phyloP scores from a whole-genome alignment of 2,888 invertebrate genomes.

The Nephrotoma appendiculata region DNA sequence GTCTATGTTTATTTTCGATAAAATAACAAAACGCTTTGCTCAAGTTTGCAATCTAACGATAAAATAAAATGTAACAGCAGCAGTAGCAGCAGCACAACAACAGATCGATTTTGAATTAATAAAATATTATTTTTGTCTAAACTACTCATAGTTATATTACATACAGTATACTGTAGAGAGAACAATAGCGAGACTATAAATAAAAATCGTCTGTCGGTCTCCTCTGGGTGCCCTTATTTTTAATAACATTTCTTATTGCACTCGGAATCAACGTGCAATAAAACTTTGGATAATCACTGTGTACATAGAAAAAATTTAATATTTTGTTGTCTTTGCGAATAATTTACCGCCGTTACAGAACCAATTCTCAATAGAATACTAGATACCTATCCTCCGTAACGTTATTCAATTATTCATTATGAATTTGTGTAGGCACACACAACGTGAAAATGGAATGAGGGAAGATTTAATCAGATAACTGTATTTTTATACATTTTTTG shows the following conservation, averaged over 20 bases:
- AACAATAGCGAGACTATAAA: not conserved
- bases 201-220: not conserved
- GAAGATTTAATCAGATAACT: not conserved
- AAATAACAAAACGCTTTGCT: not conserved
- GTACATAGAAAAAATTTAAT: not conserved
- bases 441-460: not conserved
- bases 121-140: not conserved
- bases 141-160: not conserved
- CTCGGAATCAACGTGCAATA: not conserved
- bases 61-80: not conserved
- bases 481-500: not conserved
- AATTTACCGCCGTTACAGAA: not conserved
- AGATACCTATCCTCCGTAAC: not conserved
- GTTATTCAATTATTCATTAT: not conserved
- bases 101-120: not conserved
- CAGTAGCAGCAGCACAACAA: not conserved
- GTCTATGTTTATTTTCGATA: not conserved
- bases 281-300: not conserved
- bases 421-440: not conserved
- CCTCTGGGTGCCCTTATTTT: not conserved
- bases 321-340: not conserved
- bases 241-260: not conserved
- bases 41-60: not conserved
- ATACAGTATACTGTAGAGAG: not conserved
- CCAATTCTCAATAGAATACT: not conserved